Percentiles rank a stretch among this genome's conserved stretches.
Evolutionary conservation across 1,140 invertebrate species (phyloP).

Genomic region (Notospermus geniculatus): DNA sequence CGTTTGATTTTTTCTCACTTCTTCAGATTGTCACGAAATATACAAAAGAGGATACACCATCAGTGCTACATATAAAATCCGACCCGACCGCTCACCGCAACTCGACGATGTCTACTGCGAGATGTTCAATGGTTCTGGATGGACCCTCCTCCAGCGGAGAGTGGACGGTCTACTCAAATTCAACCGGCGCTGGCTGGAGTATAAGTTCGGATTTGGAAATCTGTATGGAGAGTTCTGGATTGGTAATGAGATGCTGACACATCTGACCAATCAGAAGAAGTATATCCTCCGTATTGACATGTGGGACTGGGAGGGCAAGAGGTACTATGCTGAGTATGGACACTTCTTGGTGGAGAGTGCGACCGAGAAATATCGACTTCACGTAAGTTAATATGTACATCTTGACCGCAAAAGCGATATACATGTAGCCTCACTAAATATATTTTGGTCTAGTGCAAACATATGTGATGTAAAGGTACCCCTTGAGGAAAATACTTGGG

Average conservation of each 20-base stretch:
- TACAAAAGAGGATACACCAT: conserved; percentile 30
- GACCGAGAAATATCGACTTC: conserved; percentile 85
- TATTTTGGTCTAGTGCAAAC: no score
- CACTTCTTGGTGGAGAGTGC: conserved; percentile 36
- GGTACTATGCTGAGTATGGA: conserved; percentile 51
- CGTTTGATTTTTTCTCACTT: no score
- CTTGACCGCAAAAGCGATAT: no score
- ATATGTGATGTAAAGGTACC: no score
- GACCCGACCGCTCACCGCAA: conserved; percentile 65
- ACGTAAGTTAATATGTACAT: conserved; percentile 83
- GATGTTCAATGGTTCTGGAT: conserved; percentile 80
- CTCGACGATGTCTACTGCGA: conserved; percentile 72
- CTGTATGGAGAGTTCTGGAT: conserved; percentile 68
- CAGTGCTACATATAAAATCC: conserved; percentile 68
- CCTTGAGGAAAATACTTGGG: no score
- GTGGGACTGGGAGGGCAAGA: conserved; percentile 92
- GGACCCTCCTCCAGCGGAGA: conserved; percentile 80
- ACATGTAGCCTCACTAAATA: no score
- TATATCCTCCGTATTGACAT: conserved; percentile 85
- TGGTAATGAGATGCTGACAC: conserved; percentile 58
- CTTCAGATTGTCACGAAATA: conserved; percentile 48
- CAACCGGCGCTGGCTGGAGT: conserved; percentile 91
- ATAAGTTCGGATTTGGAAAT: conserved; percentile 93
- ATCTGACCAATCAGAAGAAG: conserved; percentile 63
- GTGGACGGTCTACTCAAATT: conserved; percentile 78